These are phyloP conservation scores for Heliconius congener DNA, from an alignment of 1,140 invertebrate genomes.

Conservation along the genomic window DNA sequence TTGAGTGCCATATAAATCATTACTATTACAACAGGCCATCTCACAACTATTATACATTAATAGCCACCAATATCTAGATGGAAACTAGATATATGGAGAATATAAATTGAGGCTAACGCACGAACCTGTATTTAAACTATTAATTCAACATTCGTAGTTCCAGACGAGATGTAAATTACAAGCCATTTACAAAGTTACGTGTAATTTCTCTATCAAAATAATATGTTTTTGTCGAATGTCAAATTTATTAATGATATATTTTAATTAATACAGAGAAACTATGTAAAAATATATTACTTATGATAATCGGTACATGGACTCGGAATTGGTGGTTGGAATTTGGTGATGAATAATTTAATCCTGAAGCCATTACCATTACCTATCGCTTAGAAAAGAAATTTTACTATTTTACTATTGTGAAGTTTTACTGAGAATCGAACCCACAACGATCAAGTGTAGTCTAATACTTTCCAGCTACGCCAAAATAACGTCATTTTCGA, in stretches of 20 bases:
- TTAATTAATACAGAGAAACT: no score
- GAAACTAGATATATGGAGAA: slow-evolving; percentile 25
- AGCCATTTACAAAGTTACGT: slow-evolving; percentile 13
- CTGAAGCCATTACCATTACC: no score
- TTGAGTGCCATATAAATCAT: not conserved
- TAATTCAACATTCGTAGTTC: slow-evolving; percentile 38
- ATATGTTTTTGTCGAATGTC: not conserved
- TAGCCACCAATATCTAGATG: slow-evolving; percentile 35
- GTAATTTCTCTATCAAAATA: slow-evolving; percentile 7
- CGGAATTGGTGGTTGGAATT: no score
- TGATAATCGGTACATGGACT: no score
- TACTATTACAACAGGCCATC: not conserved
- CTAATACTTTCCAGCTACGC: no score
- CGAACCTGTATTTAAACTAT: slow-evolving; percentile 39
- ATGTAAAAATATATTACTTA: no score
- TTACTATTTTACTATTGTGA: no score
- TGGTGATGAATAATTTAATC: no score
- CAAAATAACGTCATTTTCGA: no score
- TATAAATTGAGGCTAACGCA: slow-evolving; percentile 36
- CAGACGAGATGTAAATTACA: slow-evolving; percentile 37
- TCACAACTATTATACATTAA: slow-evolving; percentile 25
- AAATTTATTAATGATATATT: not conserved
- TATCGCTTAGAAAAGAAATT: no score
- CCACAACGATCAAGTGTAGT: no score
- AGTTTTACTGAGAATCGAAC: no score